A percentile compares a stretch with the other conserved stretches of the same genome.
Evolutionary conservation across 2,113 vertebrate species (phyloP).

Genomic region (Procavia capensis): DNA sequence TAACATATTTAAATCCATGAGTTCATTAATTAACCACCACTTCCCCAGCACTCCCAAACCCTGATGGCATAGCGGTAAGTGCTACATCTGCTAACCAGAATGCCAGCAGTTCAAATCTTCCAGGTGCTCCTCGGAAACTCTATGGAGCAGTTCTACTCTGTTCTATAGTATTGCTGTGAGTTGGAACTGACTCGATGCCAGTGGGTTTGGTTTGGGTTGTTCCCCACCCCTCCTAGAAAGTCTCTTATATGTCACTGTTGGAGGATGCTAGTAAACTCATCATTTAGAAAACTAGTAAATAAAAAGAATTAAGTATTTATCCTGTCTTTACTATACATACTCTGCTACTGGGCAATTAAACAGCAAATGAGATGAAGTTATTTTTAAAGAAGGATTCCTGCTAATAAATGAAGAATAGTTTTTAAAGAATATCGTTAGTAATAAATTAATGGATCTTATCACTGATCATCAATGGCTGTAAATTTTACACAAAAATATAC

Average conservation of each 20-base stretch:
- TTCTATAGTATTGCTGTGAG: no score
- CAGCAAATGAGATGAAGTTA: neutral
- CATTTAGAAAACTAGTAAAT: neutral
- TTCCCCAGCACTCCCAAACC: no score
- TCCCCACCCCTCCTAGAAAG: fast-evolving
- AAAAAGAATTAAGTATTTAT: neutral
- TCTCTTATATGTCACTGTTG: neutral
- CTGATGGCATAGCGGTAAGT: no score
- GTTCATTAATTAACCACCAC: neutral
- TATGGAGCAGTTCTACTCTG: no score
- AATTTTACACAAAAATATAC: neutral
- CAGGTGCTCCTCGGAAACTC: no score
- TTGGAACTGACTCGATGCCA: no score
- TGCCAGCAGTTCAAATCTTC: no score
- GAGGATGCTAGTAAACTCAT: neutral
- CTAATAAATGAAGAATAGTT: neutral
- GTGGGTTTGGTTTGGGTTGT: no score
- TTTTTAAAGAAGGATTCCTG: neutral
- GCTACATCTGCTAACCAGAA: no score
- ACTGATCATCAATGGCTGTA: neutral
- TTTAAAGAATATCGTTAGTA: neutral
- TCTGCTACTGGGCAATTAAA: neutral
- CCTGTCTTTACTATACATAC: neutral
- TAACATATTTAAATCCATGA: neutral
- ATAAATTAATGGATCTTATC: neutral